Evolutionary conservation across 2,113 vertebrate genomes (phyloP).

Genomic region (Vimba vimba): DNA sequence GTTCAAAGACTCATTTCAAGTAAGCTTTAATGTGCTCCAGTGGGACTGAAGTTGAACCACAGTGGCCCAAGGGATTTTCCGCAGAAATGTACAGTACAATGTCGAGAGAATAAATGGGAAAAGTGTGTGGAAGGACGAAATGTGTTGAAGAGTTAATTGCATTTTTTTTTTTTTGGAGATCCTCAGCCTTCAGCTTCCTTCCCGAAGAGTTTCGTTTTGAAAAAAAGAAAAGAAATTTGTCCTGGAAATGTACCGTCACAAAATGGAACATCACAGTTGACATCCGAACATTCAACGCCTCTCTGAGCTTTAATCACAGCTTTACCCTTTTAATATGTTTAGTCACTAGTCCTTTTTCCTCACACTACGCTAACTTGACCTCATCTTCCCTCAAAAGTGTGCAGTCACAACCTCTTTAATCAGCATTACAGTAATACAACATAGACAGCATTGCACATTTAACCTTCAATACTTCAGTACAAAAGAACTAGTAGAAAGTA

Average conservation of each 20-base stretch:
- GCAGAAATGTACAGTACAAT: constrained; percentile 66
- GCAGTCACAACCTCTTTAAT: constrained; percentile 38
- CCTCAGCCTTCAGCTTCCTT: constrained; percentile 6
- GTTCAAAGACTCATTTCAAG: constrained; percentile 76
- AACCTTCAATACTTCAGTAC: constrained; percentile 82
- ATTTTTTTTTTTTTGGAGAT: constrained; percentile 45
- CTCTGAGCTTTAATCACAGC: constrained; percentile 50
- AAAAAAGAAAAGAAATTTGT: constrained; percentile 80
- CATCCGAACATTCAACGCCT: background rate
- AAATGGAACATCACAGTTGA: constrained; percentile 16
- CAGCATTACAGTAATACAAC: constrained; percentile 80
- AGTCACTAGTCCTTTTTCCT: constrained; percentile 17
- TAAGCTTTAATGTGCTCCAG: constrained; percentile 90
- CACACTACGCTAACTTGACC: constrained; percentile 39
- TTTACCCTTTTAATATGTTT: constrained; percentile 44
- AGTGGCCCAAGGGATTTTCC: constrained; percentile 77
- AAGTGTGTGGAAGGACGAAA: background rate
- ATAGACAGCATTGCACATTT: constrained; percentile 59
- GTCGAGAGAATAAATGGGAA: constrained; percentile 28
- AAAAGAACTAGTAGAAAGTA: constrained; percentile 86
- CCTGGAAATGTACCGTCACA: constrained; percentile 54
- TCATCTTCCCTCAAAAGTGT: constrained; percentile 37
- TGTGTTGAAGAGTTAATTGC: constrained; percentile 25
- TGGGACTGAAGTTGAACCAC: constrained; percentile 72
- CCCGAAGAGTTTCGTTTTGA: constrained; percentile 62